Base-by-base conservation (phyloP, 2,888 invertebrate genomes). In the Lasioglossum lativentre region DNA sequence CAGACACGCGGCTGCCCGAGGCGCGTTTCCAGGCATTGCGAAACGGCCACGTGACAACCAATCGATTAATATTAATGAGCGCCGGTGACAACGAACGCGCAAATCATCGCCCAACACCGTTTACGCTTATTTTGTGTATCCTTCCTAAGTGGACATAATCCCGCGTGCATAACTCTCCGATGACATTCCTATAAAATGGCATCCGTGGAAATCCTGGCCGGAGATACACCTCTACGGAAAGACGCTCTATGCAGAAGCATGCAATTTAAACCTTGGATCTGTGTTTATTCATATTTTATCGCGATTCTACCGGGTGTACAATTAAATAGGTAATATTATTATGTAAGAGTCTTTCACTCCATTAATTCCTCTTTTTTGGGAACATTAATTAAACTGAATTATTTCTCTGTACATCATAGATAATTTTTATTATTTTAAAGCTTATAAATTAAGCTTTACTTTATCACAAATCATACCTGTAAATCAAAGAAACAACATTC, bases 61-160 rank as follows among this genome's bases (percentile, higher is more conserved):
- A 87, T 90, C 86, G 83, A 90, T 91, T 90, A 91, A 91, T 90
- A 90, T 91, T 90, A 91, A 91, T 91, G 89, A 90, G 82, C 70
- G 71, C 66, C 34, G 78, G 78, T 59, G 84, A 80, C 83, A 83
- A 82, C 79, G 83, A 83, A 74, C 87, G 84, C 83, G 86, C 85
- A 84, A 86, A 87, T 90, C 89, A 85, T 81, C 47, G 73, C 73
- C 71, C 72, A 77, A 81, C 78, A 78, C 63, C 52, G 71, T 77
- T 76, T 63, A 45, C 83, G 82, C 75, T 81, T 85, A 82, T 82
- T 85, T 83, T 79, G 68, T 74, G 56, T 75, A 82, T 73, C 79
- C 47, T 73, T 40, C 63, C 70, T 76, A 75, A 73, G 23, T 71
- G 81, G 87, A 77, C 75, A 75, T 79, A 66, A 80, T 68, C 59